Evolutionary conservation across 2,113 vertebrate genomes (phyloP), one percentile per base, ranked within the genome.

Genomic region (Muntiacus muntjak): DNA sequence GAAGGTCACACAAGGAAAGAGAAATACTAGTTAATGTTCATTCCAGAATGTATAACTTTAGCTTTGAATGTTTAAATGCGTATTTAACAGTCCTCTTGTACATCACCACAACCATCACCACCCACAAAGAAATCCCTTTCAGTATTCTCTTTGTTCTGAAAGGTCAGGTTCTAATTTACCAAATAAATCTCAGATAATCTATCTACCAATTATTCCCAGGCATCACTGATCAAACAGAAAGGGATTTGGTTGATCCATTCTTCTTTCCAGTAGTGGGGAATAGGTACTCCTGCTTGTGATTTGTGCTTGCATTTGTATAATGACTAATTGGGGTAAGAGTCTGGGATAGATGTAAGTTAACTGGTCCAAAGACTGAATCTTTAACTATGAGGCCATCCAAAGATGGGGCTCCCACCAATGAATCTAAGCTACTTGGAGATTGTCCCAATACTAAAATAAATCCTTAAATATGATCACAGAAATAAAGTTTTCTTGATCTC

Each of bases 51-150:
- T 79, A 62, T 36, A 93, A 50, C 12, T 83, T 97, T 97, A 93
- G 54, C 19, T 83, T 97, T 97, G 64, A 85, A 96, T 92, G 94
- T 95, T 95, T 97, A 94, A 94, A 89, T 23, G 87, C 7, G 6
- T 79, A 93, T 98, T 96, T 92, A 94, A 94, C 89, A 97, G 52
- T 40, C 45, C 26, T 67, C 62, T 97, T 96, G 33, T 7, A 74
- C 26, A 40, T 96, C 91, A 78, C 76, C 52, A 94, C 36, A 74
- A 54, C 26, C 11, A 87, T 94, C 50, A 92, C 52, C 57, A 97
- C 54, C 23, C 36, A 94, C 47, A 95, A 91, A 94, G 60, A 96
- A 87, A 94, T 92, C 19, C 2, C 17, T 86, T 82, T 94, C 91
- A 91, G 36, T 95, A 91, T 93, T 79, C 52, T 95, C 57, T 95